Conservation (phyloP, 2,797 vertebrate species). For the Selene dorsalis region DNA sequence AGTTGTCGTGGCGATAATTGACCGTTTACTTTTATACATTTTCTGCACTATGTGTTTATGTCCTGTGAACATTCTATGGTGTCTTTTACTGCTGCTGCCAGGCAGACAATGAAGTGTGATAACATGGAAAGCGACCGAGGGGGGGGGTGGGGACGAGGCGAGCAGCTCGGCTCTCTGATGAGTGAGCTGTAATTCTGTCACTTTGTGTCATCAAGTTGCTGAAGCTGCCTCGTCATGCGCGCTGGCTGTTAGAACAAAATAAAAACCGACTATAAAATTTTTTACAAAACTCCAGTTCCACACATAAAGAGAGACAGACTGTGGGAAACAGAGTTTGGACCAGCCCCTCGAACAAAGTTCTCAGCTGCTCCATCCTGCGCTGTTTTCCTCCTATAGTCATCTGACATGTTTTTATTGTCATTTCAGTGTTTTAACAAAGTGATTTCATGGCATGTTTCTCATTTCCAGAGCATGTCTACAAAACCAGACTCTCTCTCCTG, state of each 20-base stretch:
- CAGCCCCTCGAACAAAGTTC: not conserved
- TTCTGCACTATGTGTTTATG: not conserved
- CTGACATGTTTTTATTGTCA: slow-evolving; percentile 28
- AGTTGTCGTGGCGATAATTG: no score
- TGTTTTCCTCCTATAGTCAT: not conserved
- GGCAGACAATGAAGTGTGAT: slow-evolving; percentile 17
- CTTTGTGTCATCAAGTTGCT: not conserved
- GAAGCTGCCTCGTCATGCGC: not conserved
- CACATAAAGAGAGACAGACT: slow-evolving; percentile 13
- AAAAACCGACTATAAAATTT: slow-evolving; percentile 26
- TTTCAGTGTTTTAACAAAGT: slow-evolving; percentile 22
- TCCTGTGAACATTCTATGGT: not conserved
- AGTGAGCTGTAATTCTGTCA: not conserved
- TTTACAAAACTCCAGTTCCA: not conserved
- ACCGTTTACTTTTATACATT: not conserved
- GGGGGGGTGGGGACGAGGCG: no score
- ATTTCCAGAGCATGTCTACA: slow-evolving; percentile 27
- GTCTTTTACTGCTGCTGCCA: slow-evolving; percentile 9
- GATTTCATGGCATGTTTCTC: slow-evolving; percentile 35
- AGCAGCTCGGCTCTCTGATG: no score
- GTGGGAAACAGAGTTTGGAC: slow-evolving; percentile 4
- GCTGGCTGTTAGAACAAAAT: slow-evolving; percentile 33
- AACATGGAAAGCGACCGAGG: no score
- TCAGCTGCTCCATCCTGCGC: slow-evolving; percentile 2
- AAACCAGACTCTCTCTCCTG: slow-evolving; percentile 36